phyloP scores from a whole-genome alignment of 2,888 invertebrate species.

The Dexiosoma caninum region DNA sequence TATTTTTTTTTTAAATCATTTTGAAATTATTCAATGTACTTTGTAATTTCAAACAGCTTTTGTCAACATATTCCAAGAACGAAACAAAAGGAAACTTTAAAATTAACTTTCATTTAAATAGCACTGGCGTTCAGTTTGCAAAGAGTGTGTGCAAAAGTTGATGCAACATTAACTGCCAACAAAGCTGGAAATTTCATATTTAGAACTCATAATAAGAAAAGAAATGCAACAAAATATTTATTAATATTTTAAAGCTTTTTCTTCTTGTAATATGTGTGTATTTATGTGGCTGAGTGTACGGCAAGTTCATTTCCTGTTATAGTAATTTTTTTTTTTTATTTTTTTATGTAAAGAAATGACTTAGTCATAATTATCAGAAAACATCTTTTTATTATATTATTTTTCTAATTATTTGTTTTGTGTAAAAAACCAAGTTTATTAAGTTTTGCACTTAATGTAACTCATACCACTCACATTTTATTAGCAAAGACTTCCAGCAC shows the following conservation, averaged over 20 bases:
- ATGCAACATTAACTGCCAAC: constrained; percentile 19
- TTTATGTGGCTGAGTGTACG: no score
- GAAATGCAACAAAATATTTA: not conserved
- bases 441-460: constrained; percentile 2
- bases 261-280: no score
- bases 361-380: constrained; percentile 1
- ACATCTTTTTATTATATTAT: not conserved
- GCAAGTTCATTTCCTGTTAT: no score
- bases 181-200: constrained; percentile 19
- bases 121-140: not conserved
- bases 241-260: not conserved
- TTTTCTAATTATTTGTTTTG: not conserved
- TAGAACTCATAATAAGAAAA: not conserved
- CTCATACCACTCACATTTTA: not conserved
- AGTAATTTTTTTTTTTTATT: no score
- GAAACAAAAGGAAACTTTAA: not conserved
- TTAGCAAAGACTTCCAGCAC: not conserved
- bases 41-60: not conserved
- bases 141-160: not conserved
- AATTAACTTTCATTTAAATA: not conserved
- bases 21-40: not conserved
- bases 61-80: not conserved
- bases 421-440: not conserved
- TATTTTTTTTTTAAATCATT: no score
- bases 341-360: no score